Evolutionary conservation across 2,113 vertebrate species (phyloP), one percentile per base, ranked within the genome.

Genomic region (Erythrocebus patas): DNA sequence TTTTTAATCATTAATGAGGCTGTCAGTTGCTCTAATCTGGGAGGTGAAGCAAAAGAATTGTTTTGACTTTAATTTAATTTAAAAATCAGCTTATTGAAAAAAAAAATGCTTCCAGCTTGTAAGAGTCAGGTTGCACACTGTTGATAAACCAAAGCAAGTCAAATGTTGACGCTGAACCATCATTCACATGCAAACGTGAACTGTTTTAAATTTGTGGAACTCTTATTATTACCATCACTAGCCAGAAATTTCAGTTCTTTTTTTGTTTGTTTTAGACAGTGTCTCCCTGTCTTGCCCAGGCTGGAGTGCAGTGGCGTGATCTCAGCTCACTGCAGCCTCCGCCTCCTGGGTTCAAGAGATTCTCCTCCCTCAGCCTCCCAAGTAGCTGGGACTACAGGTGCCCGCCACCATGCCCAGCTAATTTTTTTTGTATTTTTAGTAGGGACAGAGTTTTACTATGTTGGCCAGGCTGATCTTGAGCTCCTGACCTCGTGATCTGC

Each of bases 1-100:
- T 96, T 97, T 97, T 96, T 87, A 97, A 93, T 98, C 86, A 94
- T 97, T 97, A 95, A 97, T 96, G 89, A 97, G 93, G 79, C 55
- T 97, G 86, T 97, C 96, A 97, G 94, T 97, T 97, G 73, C 86
- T 95, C 50, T 97, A 94, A 97, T 98, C 91, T 97, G 92, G 92
- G 89, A 97, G 88, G 68, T 97, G 95, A 98, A 97, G 86, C 83
- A 97, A 97, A 97, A 95, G 57, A 94, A 87, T 96, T 93, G 61
- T 95, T 98, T 98, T 95, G 93, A 96, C 92, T 97, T 98, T 97
- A 97, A 98, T 93, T 98, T 98, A 95, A 98, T 97, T 98, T 91
- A 95, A 98, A 96, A 95, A 95, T 91, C 85, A 96, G 83, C 55
- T 96, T 97, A 86, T 96, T 97, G 91, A 48, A 87, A 68, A 96